Percentiles rank a stretch among this genome's conserved stretches.
These are phyloP conservation scores for Pseudococcus viburni DNA, from an alignment of 2,888 invertebrate species.

Conservation along the genomic window DNA sequence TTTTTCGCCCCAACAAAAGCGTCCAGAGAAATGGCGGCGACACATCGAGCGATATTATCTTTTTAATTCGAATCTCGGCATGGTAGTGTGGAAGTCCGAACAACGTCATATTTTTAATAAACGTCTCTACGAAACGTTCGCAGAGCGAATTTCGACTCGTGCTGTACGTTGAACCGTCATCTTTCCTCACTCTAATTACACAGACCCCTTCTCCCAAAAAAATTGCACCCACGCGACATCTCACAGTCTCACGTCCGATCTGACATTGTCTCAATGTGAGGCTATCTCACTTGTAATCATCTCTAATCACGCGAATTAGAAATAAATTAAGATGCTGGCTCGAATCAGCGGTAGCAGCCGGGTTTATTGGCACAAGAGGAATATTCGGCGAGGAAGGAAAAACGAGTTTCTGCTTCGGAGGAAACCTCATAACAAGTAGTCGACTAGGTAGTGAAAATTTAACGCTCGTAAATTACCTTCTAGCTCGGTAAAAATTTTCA, in stretches of 20 bases:
- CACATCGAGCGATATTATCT: not conserved
- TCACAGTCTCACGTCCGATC: not conserved
- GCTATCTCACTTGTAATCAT: not conserved
- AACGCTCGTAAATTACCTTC: constrained; percentile 24
- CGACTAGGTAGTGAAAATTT: not conserved
- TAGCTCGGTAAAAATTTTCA: constrained; percentile 7
- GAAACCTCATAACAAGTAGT: not conserved
- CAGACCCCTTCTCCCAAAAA: not conserved
- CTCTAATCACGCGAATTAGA: not conserved
- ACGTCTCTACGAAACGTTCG: not conserved
- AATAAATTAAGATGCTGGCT: not conserved
- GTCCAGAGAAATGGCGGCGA: not conserved
- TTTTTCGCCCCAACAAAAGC: constrained; percentile 33
- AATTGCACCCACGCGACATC: not conserved
- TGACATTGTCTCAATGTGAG: not conserved
- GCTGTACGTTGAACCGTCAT: not conserved
- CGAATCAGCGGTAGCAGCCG: not conserved
- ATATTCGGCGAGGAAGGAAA: not conserved
- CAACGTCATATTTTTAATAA: not conserved
- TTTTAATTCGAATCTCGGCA: not conserved
- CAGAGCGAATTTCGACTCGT: not conserved
- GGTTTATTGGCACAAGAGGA: constrained; percentile 4
- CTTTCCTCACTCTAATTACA: not conserved
- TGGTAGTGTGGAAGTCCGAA: not conserved
- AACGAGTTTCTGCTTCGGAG: not conserved